Conservation (phyloP, 2,888 invertebrate genomes). For the Machimus rusticus region DNA sequence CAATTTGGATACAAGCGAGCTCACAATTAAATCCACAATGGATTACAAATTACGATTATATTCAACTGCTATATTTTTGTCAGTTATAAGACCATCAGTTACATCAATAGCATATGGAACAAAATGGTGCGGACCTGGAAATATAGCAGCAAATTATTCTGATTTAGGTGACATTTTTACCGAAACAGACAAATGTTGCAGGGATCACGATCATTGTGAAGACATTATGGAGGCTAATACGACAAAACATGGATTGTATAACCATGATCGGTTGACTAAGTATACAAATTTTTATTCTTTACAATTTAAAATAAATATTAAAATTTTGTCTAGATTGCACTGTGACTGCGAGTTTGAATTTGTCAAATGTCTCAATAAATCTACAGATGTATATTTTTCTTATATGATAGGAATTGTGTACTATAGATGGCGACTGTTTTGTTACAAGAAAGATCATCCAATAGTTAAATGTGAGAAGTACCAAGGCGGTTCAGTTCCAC, state of each 20-base stretch:
- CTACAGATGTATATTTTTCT: not conserved
- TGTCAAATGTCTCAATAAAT: not conserved
- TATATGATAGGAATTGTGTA: not conserved
- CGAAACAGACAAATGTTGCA: not conserved
- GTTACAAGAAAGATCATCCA: not conserved
- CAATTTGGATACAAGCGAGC: not conserved
- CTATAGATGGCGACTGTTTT: not conserved
- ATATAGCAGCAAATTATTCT: not conserved
- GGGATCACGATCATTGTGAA: not conserved
- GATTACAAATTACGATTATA: not conserved
- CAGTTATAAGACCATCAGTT: not conserved
- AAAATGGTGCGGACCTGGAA: not conserved
- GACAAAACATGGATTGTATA: not conserved
- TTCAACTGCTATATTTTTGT: not conserved
- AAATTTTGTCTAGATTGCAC: not conserved
- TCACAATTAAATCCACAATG: not conserved
- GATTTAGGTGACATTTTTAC: not conserved
- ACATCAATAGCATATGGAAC: not conserved
- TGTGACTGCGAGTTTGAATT: not conserved
- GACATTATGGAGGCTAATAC: not conserved
- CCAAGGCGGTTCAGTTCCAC: not conserved
- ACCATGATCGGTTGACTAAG: not conserved
- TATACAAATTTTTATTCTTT: not conserved
- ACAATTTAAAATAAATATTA: not conserved
- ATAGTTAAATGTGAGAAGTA: not conserved